Evolutionary conservation across 2,888 invertebrate genomes (phyloP).

Genomic region (Heterodera filipjevi): DNA sequence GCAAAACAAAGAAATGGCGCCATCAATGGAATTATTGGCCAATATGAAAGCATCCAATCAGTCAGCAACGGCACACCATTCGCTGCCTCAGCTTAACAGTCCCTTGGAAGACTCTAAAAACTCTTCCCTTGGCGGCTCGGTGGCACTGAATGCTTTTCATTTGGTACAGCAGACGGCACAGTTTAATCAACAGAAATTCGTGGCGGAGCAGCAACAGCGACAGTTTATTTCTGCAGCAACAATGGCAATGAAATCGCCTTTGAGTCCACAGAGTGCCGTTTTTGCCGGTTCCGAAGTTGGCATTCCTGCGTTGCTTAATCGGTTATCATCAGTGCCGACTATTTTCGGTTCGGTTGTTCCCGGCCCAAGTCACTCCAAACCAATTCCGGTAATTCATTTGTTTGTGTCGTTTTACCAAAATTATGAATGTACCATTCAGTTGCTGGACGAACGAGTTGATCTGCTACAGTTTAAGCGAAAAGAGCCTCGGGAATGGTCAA

Average conservation of each 20-base stretch:
- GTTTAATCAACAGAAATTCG: not conserved
- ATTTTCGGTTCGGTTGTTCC: constrained; percentile 1
- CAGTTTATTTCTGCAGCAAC: not conserved
- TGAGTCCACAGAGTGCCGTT: constrained; percentile 10
- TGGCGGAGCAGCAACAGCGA: not conserved
- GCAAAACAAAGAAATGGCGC: not conserved
- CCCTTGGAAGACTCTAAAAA: not conserved
- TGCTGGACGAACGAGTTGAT: constrained; percentile 56
- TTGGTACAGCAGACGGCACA: constrained; percentile 9
- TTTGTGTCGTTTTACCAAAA: not conserved
- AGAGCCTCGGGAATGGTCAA: constrained; percentile 60
- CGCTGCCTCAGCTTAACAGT: not conserved
- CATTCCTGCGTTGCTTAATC: constrained; percentile 2
- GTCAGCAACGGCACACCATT: not conserved
- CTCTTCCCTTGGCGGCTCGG: not conserved
- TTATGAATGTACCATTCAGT: not conserved
- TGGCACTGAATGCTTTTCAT: not conserved
- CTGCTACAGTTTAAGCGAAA: constrained; percentile 63
- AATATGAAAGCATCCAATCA: not conserved
- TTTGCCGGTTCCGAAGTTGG: constrained; percentile 6
- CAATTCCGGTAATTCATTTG: constrained; percentile 30
- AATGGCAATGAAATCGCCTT: not conserved
- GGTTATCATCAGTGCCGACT: not conserved
- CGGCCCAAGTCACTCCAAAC: constrained; percentile 24
- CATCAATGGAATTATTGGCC: not conserved